Percentiles rank a stretch among this genome's conserved stretches.
Conservation (phyloP, 2,113 vertebrate genomes). For the Eubucco bourcierii region DNA sequence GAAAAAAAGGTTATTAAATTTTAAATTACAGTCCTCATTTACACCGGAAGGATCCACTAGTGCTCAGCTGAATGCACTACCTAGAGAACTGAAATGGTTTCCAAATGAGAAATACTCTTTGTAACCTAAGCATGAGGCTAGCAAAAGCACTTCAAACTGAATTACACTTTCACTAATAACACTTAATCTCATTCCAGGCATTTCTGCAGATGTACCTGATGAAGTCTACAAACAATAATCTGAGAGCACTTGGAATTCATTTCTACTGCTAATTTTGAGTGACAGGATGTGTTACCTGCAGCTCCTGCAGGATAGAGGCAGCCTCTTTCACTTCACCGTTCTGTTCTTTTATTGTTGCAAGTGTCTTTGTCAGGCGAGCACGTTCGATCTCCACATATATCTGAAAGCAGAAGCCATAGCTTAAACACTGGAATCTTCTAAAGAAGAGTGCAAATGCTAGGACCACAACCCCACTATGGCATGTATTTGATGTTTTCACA, state of each 20-base stretch:
- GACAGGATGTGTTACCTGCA: slow-evolving; percentile 82
- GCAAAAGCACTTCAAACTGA: neutral
- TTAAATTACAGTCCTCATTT: neutral
- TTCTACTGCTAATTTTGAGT: neutral
- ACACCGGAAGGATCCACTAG: neutral
- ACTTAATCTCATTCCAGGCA: neutral
- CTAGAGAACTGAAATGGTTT: neutral
- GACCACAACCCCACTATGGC: neutral
- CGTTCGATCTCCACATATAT: slow-evolving; percentile 99
- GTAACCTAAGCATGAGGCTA: neutral
- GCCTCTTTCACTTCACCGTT: slow-evolving; percentile 94
- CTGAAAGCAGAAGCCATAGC: slow-evolving; percentile 66
- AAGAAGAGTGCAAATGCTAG: neutral
- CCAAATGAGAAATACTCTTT: neutral
- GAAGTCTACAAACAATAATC: neutral
- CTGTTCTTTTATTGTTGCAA: slow-evolving; percentile 94
- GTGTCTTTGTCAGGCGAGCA: slow-evolving; percentile 91
- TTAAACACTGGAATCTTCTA: neutral
- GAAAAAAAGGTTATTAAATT: neutral
- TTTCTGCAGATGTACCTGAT: neutral
- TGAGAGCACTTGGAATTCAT: neutral
- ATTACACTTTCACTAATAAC: neutral
- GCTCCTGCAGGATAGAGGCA: slow-evolving; percentile 92
- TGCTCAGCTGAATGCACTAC: neutral
- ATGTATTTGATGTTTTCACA: neutral